Evolutionary conservation across 2,113 vertebrate species (phyloP), one percentile per base, ranked within the genome.

Genomic region (Odocoileus hemionus): DNA sequence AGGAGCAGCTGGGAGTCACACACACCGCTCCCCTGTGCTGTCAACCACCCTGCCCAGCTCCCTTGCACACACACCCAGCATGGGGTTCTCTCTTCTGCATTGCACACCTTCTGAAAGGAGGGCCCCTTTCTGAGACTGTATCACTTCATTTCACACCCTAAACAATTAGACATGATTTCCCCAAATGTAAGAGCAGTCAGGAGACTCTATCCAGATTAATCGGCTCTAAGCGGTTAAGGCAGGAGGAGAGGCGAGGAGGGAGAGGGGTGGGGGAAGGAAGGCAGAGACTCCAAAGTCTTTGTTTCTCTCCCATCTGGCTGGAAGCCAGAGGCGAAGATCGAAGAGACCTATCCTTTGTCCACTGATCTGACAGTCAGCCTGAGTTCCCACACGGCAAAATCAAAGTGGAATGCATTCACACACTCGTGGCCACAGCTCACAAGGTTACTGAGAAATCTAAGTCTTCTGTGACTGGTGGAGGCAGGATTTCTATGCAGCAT

Each of bases 241-340:
- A 86, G 80, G 58, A 96, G 85, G 88, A 82, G 50, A 84, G 39
- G 14, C 55, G 36, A 45, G 36, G 95, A 11, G 57, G 94, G 86
- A 83, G 55, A 58, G 21, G 57, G 15, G 67, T 5, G 47, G 64
- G 89, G 84, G 84, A 52, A 86, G 70, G 84, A 92, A 67, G 50
- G 78, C 90, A 78, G 54, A 85, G 74, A 26, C 90, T 91, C 83
- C 15, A 1, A 28, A 54, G 70, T 67, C 96, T 98, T 97, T 98
- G 96, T 97, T 85, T 97, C 86, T 92, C 84, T 97, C 95, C 96
- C 97, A 97, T 97, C 97, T 97, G 98, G 97, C 97, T 54, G 55
- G 91, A 36, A 97, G 97, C 97, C 95, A 98, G 97, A 95, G 94
- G 96, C 36, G 0, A 96, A 98, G 88, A 93, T 96, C 50, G 94